Evolutionary conservation across 2,113 vertebrate species (phyloP).

Genomic region (Cyanoliseus patagonus): DNA sequence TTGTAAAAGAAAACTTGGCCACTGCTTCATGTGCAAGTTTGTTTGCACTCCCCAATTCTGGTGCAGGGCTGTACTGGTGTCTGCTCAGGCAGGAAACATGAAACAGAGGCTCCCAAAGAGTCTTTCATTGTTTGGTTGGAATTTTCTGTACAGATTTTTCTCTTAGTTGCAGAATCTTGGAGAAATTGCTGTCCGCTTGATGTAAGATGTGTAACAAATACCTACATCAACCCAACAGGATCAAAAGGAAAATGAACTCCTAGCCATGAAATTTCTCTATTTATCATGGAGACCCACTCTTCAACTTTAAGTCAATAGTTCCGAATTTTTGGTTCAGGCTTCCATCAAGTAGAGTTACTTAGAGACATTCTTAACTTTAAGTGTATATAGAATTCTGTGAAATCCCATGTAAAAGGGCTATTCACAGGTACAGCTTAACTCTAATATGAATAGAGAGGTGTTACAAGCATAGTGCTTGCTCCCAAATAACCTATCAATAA

Average conservation of each 20-base stretch:
- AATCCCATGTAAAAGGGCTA: not conserved
- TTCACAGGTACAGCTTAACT: not conserved
- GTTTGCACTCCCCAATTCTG: not conserved
- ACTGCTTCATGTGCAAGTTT: not conserved
- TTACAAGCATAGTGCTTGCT: not conserved
- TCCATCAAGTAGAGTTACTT: not conserved
- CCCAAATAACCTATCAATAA: not conserved
- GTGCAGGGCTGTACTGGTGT: not conserved
- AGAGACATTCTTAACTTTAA: not conserved
- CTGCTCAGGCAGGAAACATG: not conserved
- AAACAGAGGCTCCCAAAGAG: not conserved
- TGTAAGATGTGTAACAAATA: not conserved
- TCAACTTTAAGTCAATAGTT: not conserved
- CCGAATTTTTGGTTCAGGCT: not conserved
- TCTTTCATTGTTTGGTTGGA: rapidly evolving
- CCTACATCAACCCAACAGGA: not conserved
- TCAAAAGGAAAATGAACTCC: not conserved
- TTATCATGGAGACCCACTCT: not conserved
- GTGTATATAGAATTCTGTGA: not conserved
- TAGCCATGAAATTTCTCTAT: not conserved
- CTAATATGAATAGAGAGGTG: not conserved
- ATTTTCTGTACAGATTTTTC: not conserved
- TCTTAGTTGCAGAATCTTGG: not conserved
- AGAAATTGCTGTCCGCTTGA: not conserved
- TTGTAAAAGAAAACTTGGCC: not conserved